A percentile compares a stretch with the other conserved stretches of the same genome.
Conservation (phyloP, 2,888 invertebrate genomes). For the Stenodera caucasica region DNA sequence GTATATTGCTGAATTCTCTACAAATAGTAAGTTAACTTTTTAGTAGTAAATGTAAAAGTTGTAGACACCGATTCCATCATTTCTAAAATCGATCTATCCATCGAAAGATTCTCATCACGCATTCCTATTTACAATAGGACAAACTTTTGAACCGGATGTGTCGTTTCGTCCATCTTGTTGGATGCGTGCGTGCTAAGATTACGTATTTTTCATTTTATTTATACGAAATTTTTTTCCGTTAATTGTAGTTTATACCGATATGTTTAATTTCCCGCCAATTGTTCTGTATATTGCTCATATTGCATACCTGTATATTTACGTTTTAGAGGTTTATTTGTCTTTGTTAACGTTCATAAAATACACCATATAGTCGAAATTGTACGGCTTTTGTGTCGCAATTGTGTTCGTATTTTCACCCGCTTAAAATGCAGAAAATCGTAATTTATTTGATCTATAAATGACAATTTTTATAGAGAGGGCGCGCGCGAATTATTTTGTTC, state of each 20-base stretch:
- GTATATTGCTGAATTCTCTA: conserved; percentile 5
- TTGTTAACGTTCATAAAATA: conserved; percentile 3
- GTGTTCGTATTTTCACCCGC: too few species aligned
- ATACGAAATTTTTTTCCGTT: too few species aligned
- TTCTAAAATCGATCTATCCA: too few species aligned
- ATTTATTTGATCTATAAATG: too few species aligned
- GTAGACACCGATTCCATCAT: not conserved
- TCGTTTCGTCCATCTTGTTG: conserved; percentile 14
- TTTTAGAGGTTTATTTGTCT: conserved; percentile 5
- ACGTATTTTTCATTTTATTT: too few species aligned
- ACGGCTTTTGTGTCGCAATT: not conserved
- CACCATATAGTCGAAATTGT: not conserved
- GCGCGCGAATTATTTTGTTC: too few species aligned
- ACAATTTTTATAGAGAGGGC: too few species aligned
- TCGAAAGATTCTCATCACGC: conserved; percentile 26
- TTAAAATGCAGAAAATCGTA: too few species aligned
- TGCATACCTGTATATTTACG: not conserved
- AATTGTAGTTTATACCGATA: too few species aligned
- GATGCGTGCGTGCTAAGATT: conserved; percentile 20
- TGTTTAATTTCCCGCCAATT: conserved; percentile 5
- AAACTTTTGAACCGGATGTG: conserved; percentile 14
- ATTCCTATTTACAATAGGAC: conserved; percentile 8
- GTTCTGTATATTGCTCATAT: conserved; percentile 9
- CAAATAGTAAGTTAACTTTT: not conserved
- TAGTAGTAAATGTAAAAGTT: not conserved